phyloP scores from a whole-genome alignment of 1,140 invertebrate genomes.

The Tetramorium alpestre region DNA sequence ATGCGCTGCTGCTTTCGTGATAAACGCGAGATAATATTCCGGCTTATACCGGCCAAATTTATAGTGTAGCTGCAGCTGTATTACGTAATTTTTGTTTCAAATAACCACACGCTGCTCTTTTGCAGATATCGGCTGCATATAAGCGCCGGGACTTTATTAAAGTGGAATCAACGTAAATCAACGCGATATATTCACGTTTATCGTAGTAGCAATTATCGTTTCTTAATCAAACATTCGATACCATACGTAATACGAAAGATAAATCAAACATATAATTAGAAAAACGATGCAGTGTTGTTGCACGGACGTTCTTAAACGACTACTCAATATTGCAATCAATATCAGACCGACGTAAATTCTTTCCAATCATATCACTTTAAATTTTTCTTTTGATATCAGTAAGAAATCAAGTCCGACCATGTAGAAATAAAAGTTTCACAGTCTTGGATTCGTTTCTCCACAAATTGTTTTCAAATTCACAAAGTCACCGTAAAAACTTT shows the following conservation, averaged over 20 bases:
- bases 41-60: constrained; percentile 48
- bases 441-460: constrained; percentile 13
- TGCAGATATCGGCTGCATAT: constrained; percentile 25
- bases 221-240: constrained; percentile 38
- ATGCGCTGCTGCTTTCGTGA: constrained; percentile 30
- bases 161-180: constrained; percentile 42
- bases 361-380: constrained; percentile 10
- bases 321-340: constrained; percentile 13
- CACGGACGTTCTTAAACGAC: not conserved
- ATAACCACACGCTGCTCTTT: constrained; percentile 30
- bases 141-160: constrained; percentile 57
- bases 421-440: constrained; percentile 29
- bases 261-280: constrained; percentile 24
- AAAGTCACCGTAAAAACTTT: not conserved
- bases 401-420: not conserved
- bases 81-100: constrained; percentile 57
- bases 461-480: constrained; percentile 49
- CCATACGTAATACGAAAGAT: not conserved
- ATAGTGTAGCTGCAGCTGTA: constrained; percentile 21
- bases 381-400: constrained; percentile 38
- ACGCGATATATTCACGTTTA: not conserved
- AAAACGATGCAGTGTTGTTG: not conserved
- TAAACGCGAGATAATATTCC: constrained; percentile 58
- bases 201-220: constrained; percentile 32
- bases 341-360: not conserved